Percentiles rank a stretch among this genome's conserved stretches.
These are phyloP conservation scores for Beris chalybata DNA, from an alignment of 2,888 invertebrate genomes.

Conservation along the genomic window DNA sequence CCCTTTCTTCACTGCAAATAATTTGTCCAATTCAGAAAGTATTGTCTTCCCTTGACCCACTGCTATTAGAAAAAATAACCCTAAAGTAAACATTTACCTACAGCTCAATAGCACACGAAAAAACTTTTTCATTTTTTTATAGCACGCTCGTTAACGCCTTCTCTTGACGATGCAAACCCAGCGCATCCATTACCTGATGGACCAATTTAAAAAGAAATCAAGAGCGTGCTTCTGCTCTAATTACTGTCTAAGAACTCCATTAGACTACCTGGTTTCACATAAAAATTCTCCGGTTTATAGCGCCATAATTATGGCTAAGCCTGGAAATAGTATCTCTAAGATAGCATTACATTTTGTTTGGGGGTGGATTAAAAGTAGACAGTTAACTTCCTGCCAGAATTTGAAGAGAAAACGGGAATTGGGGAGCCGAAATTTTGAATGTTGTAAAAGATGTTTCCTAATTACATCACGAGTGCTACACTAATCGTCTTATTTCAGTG, in stretches of 20 bases:
- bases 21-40: background rate
- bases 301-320: background rate
- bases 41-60: no score
- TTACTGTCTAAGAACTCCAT: conserved; percentile 29
- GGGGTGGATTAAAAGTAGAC: background rate
- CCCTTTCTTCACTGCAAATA: background rate
- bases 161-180: conserved; percentile 2
- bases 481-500: conserved; percentile 26
- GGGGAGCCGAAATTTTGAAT: conserved; percentile 6
- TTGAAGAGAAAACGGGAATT: background rate
- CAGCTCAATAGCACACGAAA: background rate
- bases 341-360: background rate
- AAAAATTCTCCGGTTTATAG: conserved; percentile 18
- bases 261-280: conserved; percentile 26
- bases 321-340: background rate
- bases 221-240: conserved; percentile 23
- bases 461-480: conserved; percentile 27
- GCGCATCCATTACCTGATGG: conserved; percentile 6
- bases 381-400: background rate
- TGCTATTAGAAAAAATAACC: background rate
- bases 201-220: conserved; percentile 24
- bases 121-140: conserved; percentile 6
- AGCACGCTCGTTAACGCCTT: conserved; percentile 25
- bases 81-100: conserved; percentile 5
- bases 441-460: conserved; percentile 30